Evolutionary conservation across 1,140 invertebrate genomes (phyloP).

Genomic region (Aphaenogaster rudis): DNA sequence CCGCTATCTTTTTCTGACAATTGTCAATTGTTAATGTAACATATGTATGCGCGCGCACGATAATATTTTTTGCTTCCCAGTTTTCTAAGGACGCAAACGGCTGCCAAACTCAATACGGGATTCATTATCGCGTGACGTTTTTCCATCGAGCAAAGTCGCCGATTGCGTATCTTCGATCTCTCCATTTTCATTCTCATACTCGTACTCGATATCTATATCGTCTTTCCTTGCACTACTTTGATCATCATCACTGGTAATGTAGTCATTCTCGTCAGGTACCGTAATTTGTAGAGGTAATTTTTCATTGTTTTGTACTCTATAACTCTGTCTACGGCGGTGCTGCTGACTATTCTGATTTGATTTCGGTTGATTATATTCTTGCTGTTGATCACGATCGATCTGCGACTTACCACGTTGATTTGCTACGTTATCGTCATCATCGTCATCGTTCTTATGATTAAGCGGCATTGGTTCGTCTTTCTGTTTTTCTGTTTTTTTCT

Average conservation of each 20-base stretch:
- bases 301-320: slow-evolving; percentile 53
- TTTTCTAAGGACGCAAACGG: slow-evolving; percentile 67
- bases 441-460: slow-evolving; percentile 80
- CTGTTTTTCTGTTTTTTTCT: slow-evolving; percentile 23
- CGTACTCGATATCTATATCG: slow-evolving; percentile 77
- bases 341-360: slow-evolving; percentile 48
- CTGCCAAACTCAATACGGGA: slow-evolving; percentile 77
- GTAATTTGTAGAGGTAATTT: slow-evolving; percentile 85
- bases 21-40: slow-evolving; percentile 28
- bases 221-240: slow-evolving; percentile 70
- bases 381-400: slow-evolving; percentile 55
- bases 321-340: slow-evolving; percentile 58
- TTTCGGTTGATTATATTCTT: slow-evolving; percentile 59
- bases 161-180: slow-evolving; percentile 54
- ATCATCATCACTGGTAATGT: slow-evolving; percentile 72
- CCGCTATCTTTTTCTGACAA: not conserved
- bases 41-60: slow-evolving; percentile 23
- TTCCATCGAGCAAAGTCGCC: slow-evolving; percentile 41
- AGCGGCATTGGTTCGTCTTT: slow-evolving; percentile 71
- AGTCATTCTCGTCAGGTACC: slow-evolving; percentile 83
- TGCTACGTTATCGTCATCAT: slow-evolving; percentile 66
- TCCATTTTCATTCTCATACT: slow-evolving; percentile 79
- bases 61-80: slow-evolving; percentile 58
- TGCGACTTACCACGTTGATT: slow-evolving; percentile 30
- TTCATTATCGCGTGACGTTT: slow-evolving; percentile 61